Base-by-base conservation (phyloP, 2,797 vertebrate species). In the Myotis daubentonii region DNA sequence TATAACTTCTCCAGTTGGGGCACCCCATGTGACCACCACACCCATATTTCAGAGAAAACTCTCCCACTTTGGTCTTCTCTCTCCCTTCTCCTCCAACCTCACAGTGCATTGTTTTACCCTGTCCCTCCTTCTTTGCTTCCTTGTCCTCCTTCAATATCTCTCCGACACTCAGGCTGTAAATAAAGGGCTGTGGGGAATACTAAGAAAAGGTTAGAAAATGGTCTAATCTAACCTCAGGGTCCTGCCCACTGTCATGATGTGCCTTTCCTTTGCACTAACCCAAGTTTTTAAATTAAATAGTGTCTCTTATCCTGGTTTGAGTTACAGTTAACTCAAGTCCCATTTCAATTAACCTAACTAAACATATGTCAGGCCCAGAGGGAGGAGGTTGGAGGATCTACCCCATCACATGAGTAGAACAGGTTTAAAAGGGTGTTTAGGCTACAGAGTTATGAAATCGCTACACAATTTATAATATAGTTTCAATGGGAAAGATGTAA, bases 361-460 rank as follows among this genome's bases (percentile, higher is more conserved):
- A 94, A 95, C 62, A 92, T 15, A 94, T 25, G 17, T n/a, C 90
- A 92, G 47, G n/a, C 13, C 87, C 79, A 55, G 19, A 28, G 87
- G 62, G 88, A 55, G 79, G 10, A 66, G 13, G 28, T 30, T 62
- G 13, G 28, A 68, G 57, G 93, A 68, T 70, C n/a, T 28, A 90
- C 6, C 6, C 25, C 16, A 25, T 16, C 3, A 44, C 17, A 53
- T 17, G 55, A 89, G 74, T 47, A 94, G 57, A 93, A 75, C 36
- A 71, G 82, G 38, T 93, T 97, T 95, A 90, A 93, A 71, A 95
- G 51, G 17, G 7, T 75, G 74, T 90, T 87, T 75, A 93, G 57
- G 33, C 8, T 79, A 92, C 44, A 86, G 92, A 95, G 95, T 96
- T 95, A 93, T 95, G 71, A 97, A 96, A 41, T 60, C 8, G 2